Evolutionary conservation across 2,888 invertebrate genomes (phyloP).

Genomic region (Abrostola triplasia): DNA sequence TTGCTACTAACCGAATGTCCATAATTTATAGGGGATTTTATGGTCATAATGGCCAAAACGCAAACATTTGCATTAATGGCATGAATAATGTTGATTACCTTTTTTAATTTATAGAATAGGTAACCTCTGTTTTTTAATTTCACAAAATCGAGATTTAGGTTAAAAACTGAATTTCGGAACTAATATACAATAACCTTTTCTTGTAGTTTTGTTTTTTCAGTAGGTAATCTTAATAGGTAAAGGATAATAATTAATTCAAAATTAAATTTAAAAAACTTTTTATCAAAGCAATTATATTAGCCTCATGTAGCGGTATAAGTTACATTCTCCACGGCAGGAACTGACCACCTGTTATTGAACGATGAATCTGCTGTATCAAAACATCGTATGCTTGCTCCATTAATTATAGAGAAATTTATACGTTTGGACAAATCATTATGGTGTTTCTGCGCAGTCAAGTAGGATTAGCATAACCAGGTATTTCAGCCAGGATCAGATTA

Average conservation of each 20-base stretch:
- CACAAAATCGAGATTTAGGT: background rate
- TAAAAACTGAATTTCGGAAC: no score
- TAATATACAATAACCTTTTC: no score
- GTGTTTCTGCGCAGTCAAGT: conserved; percentile 64
- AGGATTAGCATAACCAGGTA: conserved; percentile 63
- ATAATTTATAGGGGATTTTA: conserved; percentile 32
- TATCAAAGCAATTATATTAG: background rate
- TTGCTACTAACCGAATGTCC: conserved; percentile 47
- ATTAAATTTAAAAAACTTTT: no score
- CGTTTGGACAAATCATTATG: conserved; percentile 77
- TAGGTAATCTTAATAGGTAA: background rate
- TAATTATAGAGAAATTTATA: conserved; percentile 85
- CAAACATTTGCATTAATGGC: conserved; percentile 23
- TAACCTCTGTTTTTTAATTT: background rate
- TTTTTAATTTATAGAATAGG: background rate
- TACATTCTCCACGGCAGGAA: conserved; percentile 43
- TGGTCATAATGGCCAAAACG: conserved; percentile 15
- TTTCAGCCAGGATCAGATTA: background rate
- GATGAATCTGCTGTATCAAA: conserved; percentile 81
- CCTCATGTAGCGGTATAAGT: background rate
- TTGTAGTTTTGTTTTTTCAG: no score
- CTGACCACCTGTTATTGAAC: conserved; percentile 82
- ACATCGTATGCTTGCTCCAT: conserved; percentile 77
- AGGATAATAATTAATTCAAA: no score
- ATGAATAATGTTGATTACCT: conserved; percentile 1